Evolutionary conservation across 2,113 vertebrate genomes (phyloP).

Genomic region (Spea bombifrons): DNA sequence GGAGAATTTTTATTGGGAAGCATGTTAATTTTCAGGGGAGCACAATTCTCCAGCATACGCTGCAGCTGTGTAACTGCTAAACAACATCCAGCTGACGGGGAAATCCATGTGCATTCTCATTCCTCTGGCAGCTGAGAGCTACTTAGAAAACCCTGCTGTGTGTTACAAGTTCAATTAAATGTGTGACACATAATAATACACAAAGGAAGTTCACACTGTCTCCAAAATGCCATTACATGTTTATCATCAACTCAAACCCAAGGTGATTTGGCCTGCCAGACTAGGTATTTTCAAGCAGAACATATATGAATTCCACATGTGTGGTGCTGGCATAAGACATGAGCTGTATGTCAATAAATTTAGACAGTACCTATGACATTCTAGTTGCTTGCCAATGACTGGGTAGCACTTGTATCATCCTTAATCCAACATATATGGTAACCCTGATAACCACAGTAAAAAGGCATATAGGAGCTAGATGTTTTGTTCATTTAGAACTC

Average conservation of each 20-base stretch:
- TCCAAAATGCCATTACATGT: not conserved
- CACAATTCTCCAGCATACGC: conserved; percentile 13
- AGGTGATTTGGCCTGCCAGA: not conserved
- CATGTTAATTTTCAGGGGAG: not conserved
- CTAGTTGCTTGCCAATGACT: too few species aligned
- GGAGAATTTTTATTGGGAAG: conserved; percentile 2
- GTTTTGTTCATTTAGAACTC: too few species aligned
- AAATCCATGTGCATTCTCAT: conserved; percentile 2
- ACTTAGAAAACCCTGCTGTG: conserved; percentile 4
- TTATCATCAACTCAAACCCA: not conserved
- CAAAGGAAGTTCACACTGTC: not conserved
- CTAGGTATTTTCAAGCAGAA: not conserved
- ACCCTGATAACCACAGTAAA: too few species aligned
- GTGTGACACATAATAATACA: not conserved
- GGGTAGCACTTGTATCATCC: too few species aligned
- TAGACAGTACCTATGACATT: too few species aligned
- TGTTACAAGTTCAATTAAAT: conserved; percentile 15
- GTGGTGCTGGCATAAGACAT: too few species aligned
- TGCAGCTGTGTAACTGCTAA: conserved; percentile 27
- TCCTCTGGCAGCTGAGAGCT: conserved; percentile 8
- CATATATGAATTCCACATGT: not conserved
- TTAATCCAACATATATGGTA: too few species aligned
- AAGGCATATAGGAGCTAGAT: too few species aligned
- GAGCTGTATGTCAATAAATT: too few species aligned
- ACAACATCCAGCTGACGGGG: not conserved